Percentiles rank a stretch among this genome's conserved stretches.
Conservation (phyloP, 2,113 vertebrate species). For the Carassius gibelio region DNA sequence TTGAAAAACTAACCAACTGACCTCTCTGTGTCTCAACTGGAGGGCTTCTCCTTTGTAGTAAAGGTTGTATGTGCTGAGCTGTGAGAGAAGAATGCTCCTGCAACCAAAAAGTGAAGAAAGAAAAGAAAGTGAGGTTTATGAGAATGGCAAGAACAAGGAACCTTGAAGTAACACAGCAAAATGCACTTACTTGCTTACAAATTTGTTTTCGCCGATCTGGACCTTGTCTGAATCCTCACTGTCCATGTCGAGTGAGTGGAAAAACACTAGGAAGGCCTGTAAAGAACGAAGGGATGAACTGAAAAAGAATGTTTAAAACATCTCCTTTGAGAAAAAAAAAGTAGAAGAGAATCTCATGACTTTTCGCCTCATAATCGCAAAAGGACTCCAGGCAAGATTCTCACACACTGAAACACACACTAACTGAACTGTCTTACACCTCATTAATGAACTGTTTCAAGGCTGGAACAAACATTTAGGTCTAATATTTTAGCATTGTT, state of each 20-base stretch:
- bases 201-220: constrained; percentile 89
- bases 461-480: background rate
- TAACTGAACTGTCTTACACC: background rate
- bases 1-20: constrained; percentile 68
- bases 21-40: constrained; percentile 95
- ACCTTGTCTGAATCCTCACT: constrained; percentile 69
- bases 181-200: constrained; percentile 89
- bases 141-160: background rate
- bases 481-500: background rate
- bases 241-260: constrained; percentile 68
- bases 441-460: background rate
- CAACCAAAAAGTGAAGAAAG: constrained; percentile 7
- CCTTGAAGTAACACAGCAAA: background rate
- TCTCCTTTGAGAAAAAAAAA: background rate
- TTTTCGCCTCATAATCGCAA: constrained; percentile 10
- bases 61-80: constrained; percentile 92
- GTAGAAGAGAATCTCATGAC: constrained; percentile 28
- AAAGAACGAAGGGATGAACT: background rate
- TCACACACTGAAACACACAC: background rate
- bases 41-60: constrained; percentile 93
- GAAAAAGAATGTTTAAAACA: background rate
- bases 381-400: constrained; percentile 14
- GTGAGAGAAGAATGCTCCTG: constrained; percentile 85
- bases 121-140: background rate
- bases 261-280: constrained; percentile 1